Percentiles rank a stretch among this genome's conserved stretches.
Evolutionary conservation across 2,113 vertebrate species (phyloP).

Genomic region (Sinocyclocheilus grahami): DNA sequence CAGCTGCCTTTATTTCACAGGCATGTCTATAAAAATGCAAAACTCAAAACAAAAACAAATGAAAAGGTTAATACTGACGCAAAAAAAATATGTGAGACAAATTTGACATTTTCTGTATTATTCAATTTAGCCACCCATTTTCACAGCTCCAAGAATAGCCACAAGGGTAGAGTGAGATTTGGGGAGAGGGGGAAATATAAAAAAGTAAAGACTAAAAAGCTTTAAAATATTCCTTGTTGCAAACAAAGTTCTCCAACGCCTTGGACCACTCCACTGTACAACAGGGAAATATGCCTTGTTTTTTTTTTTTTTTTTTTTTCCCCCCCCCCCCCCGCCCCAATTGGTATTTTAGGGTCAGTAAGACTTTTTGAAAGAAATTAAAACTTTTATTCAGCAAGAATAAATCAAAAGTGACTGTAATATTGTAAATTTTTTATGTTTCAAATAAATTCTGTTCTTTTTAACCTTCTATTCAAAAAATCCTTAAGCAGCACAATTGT

Average conservation of each 20-base stretch:
- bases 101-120: conserved; percentile 63
- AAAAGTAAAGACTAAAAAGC: conserved; percentile 67
- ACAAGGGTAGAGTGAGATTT: conserved; percentile 83
- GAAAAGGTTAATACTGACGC: conserved; percentile 84
- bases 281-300: conserved; percentile 83
- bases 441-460: too few species aligned
- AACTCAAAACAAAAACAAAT: conserved; percentile 67
- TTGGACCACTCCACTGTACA: conserved; percentile 87
- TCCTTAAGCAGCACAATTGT: neutral
- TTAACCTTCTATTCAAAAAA: too few species aligned
- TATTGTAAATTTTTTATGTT: too few species aligned
- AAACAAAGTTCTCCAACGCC: conserved; percentile 85
- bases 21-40: conserved; percentile 81
- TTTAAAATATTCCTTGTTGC: conserved; percentile 59
- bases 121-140: conserved; percentile 73
- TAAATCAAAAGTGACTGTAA: too few species aligned
- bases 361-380: too few species aligned
- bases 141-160: conserved; percentile 81
- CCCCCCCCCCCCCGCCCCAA: conserved; percentile 20
- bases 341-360: too few species aligned
- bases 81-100: conserved; percentile 77
- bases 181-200: conserved; percentile 62
- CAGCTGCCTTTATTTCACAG: conserved; percentile 84
- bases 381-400: neutral
- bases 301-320: conserved; percentile 64